These are phyloP conservation scores for Toxonevra muliebris DNA, from an alignment of 2,888 invertebrate species.

Conservation along the genomic window DNA sequence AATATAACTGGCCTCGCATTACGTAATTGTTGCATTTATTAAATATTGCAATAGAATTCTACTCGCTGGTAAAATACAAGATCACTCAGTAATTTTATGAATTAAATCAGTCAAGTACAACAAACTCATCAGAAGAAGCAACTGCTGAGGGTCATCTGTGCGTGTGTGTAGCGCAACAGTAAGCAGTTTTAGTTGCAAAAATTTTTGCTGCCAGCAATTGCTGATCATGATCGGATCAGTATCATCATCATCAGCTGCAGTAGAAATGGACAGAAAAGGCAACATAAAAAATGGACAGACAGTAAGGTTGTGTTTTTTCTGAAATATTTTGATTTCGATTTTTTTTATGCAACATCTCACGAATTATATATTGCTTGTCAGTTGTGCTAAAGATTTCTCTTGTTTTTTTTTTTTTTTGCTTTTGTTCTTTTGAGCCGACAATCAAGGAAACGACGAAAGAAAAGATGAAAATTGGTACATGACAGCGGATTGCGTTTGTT, in stretches of 20 bases:
- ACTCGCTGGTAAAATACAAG: conserved; percentile 55
- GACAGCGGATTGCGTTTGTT: conserved; percentile 61
- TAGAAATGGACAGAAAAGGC: neutral
- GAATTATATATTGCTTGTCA: conserved; percentile 52
- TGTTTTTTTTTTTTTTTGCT: conserved; percentile 36
- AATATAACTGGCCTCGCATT: neutral
- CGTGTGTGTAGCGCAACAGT: neutral
- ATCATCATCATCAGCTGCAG: no score
- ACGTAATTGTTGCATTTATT: no score
- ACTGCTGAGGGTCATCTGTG: conserved; percentile 16
- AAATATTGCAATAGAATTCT: conserved; percentile 13
- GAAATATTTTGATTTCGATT: no score
- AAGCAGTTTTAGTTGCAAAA: no score
- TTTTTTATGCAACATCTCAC: conserved; percentile 46
- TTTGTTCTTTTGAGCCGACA: conserved; percentile 60
- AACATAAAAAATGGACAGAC: neutral
- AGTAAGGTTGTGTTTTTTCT: neutral
- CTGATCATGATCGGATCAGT: no score
- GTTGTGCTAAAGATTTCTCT: conserved; percentile 26
- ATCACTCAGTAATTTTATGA: conserved; percentile 53
- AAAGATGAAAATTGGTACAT: conserved; percentile 59
- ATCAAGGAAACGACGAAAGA: conserved; percentile 44
- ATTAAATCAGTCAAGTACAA: conserved; percentile 54
- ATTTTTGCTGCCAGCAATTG: no score
- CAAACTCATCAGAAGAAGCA: conserved; percentile 5